Evolutionary conservation across 2,797 vertebrate genomes (phyloP).

Genomic region (Melanotaenia pygmaea): DNA sequence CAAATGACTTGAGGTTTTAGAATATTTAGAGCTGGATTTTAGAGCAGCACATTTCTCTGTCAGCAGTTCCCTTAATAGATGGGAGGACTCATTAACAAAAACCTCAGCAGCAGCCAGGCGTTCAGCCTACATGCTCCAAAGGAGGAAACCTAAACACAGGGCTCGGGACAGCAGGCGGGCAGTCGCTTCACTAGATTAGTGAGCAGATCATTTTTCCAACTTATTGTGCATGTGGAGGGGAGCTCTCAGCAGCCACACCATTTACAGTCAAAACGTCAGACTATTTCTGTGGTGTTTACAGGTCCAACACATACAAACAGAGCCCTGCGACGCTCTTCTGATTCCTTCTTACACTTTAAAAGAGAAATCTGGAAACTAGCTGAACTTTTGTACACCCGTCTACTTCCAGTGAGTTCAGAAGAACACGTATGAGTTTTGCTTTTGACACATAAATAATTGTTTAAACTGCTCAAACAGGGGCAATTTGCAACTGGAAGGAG

Average conservation of each 20-base stretch:
- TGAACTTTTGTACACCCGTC: not conserved
- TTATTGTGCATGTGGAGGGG: slow-evolving; percentile 10
- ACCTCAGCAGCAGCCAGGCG: slow-evolving; percentile 27
- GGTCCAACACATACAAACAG: slow-evolving; percentile 33
- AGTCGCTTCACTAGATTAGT: slow-evolving; percentile 30
- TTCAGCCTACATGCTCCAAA: slow-evolving; percentile 26
- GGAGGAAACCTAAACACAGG: slow-evolving; percentile 38
- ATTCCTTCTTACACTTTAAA: slow-evolving; percentile 20
- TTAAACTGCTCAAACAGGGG: not conserved
- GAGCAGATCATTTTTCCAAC: slow-evolving; percentile 49
- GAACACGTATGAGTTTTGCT: not conserved
- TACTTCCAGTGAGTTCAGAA: not conserved
- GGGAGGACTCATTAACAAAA: slow-evolving; percentile 34
- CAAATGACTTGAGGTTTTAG: not conserved
- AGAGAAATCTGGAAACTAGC: slow-evolving; percentile 12
- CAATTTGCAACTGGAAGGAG: too few species aligned
- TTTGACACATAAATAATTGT: not conserved
- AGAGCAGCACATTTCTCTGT: slow-evolving; percentile 27
- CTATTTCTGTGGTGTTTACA: slow-evolving; percentile 46
- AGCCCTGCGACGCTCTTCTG: not conserved
- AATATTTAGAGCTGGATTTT: not conserved
- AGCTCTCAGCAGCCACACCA: slow-evolving; percentile 27
- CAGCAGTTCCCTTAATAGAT: slow-evolving; percentile 44
- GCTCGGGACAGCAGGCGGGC: slow-evolving; percentile 12
- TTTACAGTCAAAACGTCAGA: slow-evolving; percentile 51